Evolutionary conservation across 2,888 invertebrate species (phyloP).

Genomic region (Bhutanitis thaidina): DNA sequence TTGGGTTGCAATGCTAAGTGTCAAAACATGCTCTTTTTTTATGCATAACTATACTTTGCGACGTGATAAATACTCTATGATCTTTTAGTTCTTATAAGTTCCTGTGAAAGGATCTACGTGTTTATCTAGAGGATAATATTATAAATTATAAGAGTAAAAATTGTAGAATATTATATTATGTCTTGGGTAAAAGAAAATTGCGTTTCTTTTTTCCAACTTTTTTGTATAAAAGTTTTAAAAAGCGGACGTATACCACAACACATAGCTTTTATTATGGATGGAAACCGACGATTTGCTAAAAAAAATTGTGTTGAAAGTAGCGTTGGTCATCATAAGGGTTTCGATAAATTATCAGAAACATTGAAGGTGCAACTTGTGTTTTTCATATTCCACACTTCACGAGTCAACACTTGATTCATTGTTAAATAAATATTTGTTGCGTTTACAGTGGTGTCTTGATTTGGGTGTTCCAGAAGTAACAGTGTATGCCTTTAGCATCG

Average conservation of each 20-base stretch:
- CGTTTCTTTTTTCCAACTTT: constrained; percentile 86
- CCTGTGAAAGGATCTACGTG: too few species aligned
- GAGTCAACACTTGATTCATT: too few species aligned
- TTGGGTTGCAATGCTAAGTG: too few species aligned
- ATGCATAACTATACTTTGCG: too few species aligned
- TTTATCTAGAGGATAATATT: too few species aligned
- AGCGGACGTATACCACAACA: constrained; percentile 93
- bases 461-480: constrained; percentile 96
- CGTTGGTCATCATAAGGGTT: constrained; percentile 91
- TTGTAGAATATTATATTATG: constrained; percentile 28
- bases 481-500: constrained; percentile 99
- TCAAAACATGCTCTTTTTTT: too few species aligned
- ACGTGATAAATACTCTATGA: too few species aligned
- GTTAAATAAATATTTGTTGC: not conserved
- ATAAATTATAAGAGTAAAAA: too few species aligned
- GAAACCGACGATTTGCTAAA: constrained; percentile 95
- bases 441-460: constrained; percentile 90
- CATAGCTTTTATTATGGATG: constrained; percentile 99
- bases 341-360: constrained; percentile 89
- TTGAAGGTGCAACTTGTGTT: constrained; percentile 76
- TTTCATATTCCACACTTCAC: too few species aligned
- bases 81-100: too few species aligned
- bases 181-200: constrained; percentile 89
- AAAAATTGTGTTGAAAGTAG: constrained; percentile 86
- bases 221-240: constrained; percentile 85